Conservation (phyloP, 64 coral and sea anemone species). For the Pocillopora verrucosa region DNA sequence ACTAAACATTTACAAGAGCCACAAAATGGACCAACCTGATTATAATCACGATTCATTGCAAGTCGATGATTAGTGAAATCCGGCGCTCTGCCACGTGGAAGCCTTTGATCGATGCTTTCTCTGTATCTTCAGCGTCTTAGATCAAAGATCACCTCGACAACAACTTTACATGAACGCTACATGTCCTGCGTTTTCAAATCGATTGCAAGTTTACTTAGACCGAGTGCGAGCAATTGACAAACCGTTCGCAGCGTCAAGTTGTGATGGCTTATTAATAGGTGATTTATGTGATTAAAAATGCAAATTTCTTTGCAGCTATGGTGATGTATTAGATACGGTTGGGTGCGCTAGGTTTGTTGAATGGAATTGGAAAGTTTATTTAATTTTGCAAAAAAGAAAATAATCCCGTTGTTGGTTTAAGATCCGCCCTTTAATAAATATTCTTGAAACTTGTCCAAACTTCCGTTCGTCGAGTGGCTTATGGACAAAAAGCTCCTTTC, state of each 20-base stretch:
- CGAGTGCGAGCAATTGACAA: background rate
- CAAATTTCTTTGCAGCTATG: conserved; percentile 18
- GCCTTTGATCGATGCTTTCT: no score
- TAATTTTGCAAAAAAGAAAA: no score
- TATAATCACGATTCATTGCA: background rate
- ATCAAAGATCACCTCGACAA: background rate
- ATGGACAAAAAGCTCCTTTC: no score
- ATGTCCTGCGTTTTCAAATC: background rate
- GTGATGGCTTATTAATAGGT: conserved; percentile 25
- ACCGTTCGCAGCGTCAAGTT: background rate
- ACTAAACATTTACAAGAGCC: background rate
- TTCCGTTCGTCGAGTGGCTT: no score
- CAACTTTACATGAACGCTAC: background rate
- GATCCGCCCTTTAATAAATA: no score
- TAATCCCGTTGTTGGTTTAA: no score
- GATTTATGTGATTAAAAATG: background rate
- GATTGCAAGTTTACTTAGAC: background rate
- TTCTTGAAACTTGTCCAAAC: no score
- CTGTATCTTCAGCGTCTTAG: background rate
- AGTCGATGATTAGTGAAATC: background rate
- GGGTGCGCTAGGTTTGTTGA: background rate
- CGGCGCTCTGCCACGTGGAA: background rate
- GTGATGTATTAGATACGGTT: background rate
- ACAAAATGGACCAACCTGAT: background rate
- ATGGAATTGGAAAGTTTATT: no score